A percentile compares a stretch with the other conserved stretches of the same genome.
These are phyloP conservation scores for Balaenoptera acutorostrata DNA, from an alignment of 2,113 vertebrate genomes.

Conservation along the genomic window DNA sequence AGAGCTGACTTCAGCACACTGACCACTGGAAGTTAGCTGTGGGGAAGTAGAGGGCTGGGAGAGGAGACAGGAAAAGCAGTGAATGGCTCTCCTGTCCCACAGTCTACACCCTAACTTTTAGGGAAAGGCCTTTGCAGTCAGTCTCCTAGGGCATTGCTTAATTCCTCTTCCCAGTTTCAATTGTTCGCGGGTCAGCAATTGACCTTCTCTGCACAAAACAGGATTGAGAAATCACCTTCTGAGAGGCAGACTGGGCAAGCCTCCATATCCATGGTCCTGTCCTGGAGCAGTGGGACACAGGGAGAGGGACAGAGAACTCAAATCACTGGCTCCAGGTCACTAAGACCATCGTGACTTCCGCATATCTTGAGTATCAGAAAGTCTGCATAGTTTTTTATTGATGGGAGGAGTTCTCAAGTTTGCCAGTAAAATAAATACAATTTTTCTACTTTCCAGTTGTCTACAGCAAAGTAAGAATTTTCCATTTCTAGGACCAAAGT, in stretches of 20 bases:
- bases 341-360: neutral
- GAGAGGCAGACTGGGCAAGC: neutral
- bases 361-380: neutral
- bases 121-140: neutral
- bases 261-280: neutral
- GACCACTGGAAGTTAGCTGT: neutral
- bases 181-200: neutral
- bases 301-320: neutral
- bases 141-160: neutral
- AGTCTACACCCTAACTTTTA: neutral
- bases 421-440: neutral
- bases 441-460: neutral
- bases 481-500: neutral
- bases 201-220: conserved; percentile 4
- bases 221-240: neutral
- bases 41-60: rapidly evolving
- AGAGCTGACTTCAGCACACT: neutral
- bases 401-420: neutral
- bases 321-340: neutral
- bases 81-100: neutral
- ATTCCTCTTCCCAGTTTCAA: neutral
- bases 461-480: neutral
- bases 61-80: neutral
- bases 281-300: neutral
- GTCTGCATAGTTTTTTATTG: neutral